phyloP scores from a whole-genome alignment of 2,797 vertebrate genomes.

The Phrynocephalus vlangalii region DNA sequence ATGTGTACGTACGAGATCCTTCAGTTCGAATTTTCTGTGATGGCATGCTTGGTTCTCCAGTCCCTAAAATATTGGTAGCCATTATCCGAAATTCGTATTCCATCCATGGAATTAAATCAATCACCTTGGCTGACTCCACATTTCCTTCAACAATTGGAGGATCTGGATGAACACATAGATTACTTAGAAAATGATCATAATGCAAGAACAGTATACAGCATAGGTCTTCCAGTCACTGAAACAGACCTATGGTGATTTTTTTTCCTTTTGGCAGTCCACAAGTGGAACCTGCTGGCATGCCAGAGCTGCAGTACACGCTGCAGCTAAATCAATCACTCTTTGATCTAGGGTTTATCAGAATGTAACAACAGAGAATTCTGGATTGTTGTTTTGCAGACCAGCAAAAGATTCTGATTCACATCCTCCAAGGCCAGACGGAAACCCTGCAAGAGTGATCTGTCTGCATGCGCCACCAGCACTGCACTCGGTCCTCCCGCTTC shows the following conservation, averaged over 20 bases:
- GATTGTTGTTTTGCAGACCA: background rate
- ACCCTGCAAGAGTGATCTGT: background rate
- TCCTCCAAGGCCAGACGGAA: background rate
- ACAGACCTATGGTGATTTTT: background rate
- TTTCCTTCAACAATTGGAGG: constrained; percentile 92
- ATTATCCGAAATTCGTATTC: constrained; percentile 96
- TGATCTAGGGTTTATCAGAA: background rate
- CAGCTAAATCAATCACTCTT: background rate
- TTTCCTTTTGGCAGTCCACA: background rate
- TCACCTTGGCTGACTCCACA: constrained; percentile 86
- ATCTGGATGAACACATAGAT: constrained; percentile 75
- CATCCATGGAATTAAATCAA: constrained; percentile 92
- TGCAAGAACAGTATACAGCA: constrained; percentile 22
- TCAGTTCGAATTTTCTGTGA: constrained; percentile 88
- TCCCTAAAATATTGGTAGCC: constrained; percentile 93
- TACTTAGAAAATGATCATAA: constrained; percentile 31
- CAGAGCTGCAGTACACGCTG: background rate
- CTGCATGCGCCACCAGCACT: background rate
- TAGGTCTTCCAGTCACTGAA: constrained; percentile 6
- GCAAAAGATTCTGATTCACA: background rate
- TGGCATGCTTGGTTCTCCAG: constrained; percentile 90
- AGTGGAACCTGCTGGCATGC: background rate
- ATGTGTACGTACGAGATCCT: constrained; percentile 83
- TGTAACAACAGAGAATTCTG: background rate
- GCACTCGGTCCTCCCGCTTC: background rate